Percentiles rank a stretch among this genome's conserved stretches.
These are phyloP conservation scores for Palythoa caribaeorum DNA, from an alignment of 92 coral and sea anemone genomes.

Conservation along the genomic window DNA sequence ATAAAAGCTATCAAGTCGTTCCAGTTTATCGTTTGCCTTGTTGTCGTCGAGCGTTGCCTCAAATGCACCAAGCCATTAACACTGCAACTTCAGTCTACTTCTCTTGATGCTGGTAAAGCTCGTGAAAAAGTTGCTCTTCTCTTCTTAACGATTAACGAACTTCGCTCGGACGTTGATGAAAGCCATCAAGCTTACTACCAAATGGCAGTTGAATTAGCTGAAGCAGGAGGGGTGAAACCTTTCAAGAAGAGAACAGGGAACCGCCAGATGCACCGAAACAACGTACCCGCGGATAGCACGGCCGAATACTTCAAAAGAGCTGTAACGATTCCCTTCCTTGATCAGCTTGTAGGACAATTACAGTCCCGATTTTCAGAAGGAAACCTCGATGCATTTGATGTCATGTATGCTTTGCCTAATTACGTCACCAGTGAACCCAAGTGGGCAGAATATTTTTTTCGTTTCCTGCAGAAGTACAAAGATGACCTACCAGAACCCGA, in stretches of 20 bases:
- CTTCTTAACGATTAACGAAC: constrained; percentile 7
- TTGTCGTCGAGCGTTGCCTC: constrained; percentile 38
- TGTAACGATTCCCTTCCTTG: constrained; percentile 42
- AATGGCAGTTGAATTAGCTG: constrained; percentile 5
- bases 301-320: not conserved
- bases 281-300: not conserved
- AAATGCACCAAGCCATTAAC: constrained; percentile 55
- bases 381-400: constrained; percentile 52
- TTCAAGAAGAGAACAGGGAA: not conserved
- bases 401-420: constrained; percentile 43
- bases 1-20: constrained; percentile 28
- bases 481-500: constrained; percentile 35
- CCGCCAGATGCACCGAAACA: constrained; percentile 8
- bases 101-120: constrained; percentile 1
- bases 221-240: constrained; percentile 16
- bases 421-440: constrained; percentile 33
- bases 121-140: constrained; percentile 7
- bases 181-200: constrained; percentile 9
- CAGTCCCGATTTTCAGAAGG: constrained; percentile 57
- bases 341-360: constrained; percentile 50
- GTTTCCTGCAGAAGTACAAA: constrained; percentile 27
- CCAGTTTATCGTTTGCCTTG: constrained; percentile 43
- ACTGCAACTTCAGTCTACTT: constrained; percentile 44
- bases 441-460: constrained; percentile 51
- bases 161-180: not conserved